Base-by-base conservation (phyloP, 35 echinoderm and acorn worm genomes). In the Apostichopus japonicus region DNA sequence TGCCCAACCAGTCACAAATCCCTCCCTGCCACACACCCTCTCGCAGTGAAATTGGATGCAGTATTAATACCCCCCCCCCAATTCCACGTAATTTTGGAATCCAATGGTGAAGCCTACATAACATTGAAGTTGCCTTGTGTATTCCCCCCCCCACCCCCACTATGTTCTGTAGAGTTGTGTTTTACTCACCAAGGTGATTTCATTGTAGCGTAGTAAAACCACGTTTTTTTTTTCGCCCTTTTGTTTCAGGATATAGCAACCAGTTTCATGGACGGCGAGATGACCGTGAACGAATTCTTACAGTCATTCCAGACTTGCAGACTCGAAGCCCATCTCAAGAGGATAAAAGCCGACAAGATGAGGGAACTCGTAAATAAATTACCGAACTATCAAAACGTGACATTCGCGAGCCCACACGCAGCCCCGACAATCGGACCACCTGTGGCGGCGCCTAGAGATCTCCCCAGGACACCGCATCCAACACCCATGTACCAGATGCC, bases 331-430 rank as follows among this genome's bases (percentile, higher is more conserved):
- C 95, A 99, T 54, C 10, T 96, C 13, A 55, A 92, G 53, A 96
- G 93, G 52, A 99, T 96, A 58, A 96, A 99, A 89, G 87, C 97
- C 0, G 97, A 99, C 62, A 94, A 99, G 91, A 96, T 99, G 95
- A 77, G 71, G 55, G 95, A 99, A 84, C 77, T 98, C 1, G 54
- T 96, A 0, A 10, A 62, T 24, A 90, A 72, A n/a, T 22, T 83
- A 73, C 17, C 22, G 6, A 77, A 87, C 22, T 27, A 17, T 52
- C 77, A 63, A 8, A 54, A 81, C 15, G 19, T 52, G 44, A 24
- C 51, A 23, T 51, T 9, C 5, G 4, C 57, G 11, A 13, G 16
- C 51, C 56, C 65, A 14, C 23, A 17, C 8, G 72, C 67, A 24
- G 15, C 78, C 23, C 79, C 57, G 19, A 4, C 5, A 23, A 17